Evolutionary conservation across 2,113 vertebrate species (phyloP).

Genomic region (Nicator chloris): DNA sequence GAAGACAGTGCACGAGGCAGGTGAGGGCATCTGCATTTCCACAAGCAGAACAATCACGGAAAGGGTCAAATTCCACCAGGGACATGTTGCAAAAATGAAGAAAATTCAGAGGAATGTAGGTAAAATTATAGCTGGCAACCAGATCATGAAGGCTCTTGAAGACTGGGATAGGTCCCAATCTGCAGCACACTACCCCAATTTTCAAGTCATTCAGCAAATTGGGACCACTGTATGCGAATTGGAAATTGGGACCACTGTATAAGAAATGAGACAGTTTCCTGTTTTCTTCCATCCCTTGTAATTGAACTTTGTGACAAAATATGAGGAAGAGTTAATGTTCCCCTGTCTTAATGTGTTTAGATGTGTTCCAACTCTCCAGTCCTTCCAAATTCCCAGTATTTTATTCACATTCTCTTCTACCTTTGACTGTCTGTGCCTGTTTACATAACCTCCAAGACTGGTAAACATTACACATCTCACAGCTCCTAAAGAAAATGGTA

Average conservation of each 20-base stretch:
- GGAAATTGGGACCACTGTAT: neutral
- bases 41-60: neutral
- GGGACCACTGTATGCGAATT: neutral
- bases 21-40: neutral
- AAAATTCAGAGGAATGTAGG: neutral
- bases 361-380: neutral
- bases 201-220: neutral
- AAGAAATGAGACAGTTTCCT: neutral
- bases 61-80: neutral
- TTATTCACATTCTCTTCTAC: neutral
- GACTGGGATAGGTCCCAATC: fast-evolving
- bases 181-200: neutral
- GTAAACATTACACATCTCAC: neutral
- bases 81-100: neutral
- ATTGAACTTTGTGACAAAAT: neutral
- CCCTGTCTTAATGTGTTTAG: neutral
- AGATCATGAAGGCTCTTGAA: neutral
- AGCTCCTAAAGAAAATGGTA: conserved; percentile 1
- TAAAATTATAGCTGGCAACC: neutral
- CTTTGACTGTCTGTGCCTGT: neutral
- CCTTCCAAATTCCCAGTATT: neutral
- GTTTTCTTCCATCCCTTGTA: neutral
- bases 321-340: neutral
- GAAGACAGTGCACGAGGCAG: neutral
- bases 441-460: neutral